A percentile compares a stretch with the other conserved stretches of the same genome.
These are phyloP conservation scores for Fragum whitleyi DNA, from an alignment of 2,888 invertebrate species.

Conservation along the genomic window DNA sequence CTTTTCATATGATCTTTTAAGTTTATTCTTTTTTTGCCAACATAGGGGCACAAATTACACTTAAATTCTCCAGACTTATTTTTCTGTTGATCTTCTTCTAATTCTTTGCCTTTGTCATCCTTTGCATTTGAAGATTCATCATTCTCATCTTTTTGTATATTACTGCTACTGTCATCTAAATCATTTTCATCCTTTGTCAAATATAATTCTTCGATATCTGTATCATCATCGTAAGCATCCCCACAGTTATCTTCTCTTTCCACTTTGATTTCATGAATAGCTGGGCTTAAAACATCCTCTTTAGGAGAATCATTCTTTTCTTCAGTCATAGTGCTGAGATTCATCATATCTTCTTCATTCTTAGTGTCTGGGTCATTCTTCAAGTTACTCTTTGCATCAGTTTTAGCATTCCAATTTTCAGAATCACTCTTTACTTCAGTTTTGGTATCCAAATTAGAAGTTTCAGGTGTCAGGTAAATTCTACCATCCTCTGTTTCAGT, in stretches of 20 bases:
- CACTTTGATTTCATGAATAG: background rate
- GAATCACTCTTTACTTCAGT: background rate
- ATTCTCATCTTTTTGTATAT: background rate
- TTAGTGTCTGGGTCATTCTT: background rate
- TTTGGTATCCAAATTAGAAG: background rate
- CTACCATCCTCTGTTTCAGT: background rate
- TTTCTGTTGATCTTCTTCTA: background rate
- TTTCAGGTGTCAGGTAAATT: background rate
- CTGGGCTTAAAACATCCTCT: too few relatives aligned
- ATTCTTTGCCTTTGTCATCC: background rate
- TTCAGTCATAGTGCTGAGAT: background rate
- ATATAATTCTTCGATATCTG: constrained; percentile 49
- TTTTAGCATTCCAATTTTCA: background rate
- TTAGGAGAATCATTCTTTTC: background rate
- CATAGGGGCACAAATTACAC: constrained; percentile 71
- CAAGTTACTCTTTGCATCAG: background rate
- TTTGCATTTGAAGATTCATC: background rate
- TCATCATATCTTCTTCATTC: background rate
- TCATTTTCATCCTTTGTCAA: background rate
- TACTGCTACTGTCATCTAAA: background rate
- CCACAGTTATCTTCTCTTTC: background rate
- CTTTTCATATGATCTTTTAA: constrained; percentile 70
- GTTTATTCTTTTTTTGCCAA: constrained; percentile 62
- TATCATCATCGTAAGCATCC: constrained; percentile 45
- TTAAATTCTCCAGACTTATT: constrained; percentile 42